Conservation (phyloP, 1,140 invertebrate genomes). For the Caenorhabditis brenneri region DNA sequence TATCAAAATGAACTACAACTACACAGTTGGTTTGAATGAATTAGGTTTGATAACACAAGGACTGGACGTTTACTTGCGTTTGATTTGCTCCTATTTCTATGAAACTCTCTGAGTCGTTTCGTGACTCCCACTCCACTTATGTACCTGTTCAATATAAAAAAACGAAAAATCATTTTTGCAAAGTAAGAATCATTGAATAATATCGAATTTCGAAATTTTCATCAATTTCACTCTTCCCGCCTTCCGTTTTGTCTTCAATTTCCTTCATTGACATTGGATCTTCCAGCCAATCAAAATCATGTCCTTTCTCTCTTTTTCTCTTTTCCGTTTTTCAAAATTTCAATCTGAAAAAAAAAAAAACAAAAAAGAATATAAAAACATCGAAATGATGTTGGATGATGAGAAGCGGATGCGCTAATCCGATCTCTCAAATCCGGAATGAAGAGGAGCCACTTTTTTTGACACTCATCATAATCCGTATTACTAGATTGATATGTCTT, state of each 20-base stretch:
- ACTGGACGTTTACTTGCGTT: too few species aligned
- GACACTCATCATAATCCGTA: conserved; percentile 16
- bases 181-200: too few species aligned
- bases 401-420: background rate
- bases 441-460: background rate
- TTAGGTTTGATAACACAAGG: too few species aligned
- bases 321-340: background rate
- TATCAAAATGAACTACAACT: too few species aligned
- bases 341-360: background rate
- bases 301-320: background rate
- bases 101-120: too few species aligned
- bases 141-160: too few species aligned
- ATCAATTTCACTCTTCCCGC: background rate
- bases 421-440: background rate
- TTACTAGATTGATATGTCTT: background rate
- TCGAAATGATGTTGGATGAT: background rate
- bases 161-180: too few species aligned
- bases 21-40: too few species aligned
- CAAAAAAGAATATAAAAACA: background rate
- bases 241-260: conserved; percentile 34
- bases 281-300: background rate
- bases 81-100: too few species aligned
- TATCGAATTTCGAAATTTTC: background rate
- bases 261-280: background rate
- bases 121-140: too few species aligned